Conservation (phyloP, 30 jellyfish, hydroid and myxozoan species). For the Rhopilema esculentum region DNA sequence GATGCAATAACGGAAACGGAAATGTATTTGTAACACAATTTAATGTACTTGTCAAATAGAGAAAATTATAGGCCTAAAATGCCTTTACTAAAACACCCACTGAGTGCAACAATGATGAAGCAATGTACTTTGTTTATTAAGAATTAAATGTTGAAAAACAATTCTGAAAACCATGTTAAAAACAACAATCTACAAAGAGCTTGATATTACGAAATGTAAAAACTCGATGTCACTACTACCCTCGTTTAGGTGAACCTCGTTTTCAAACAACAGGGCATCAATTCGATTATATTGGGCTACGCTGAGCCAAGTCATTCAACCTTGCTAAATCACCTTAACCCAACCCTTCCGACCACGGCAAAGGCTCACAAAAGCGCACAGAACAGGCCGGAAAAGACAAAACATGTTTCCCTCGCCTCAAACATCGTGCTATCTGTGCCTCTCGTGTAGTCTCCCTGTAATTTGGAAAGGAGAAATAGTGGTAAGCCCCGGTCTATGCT, state of each 20-base stretch:
- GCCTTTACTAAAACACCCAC: slow-evolving; percentile 59
- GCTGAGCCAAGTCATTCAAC: no score
- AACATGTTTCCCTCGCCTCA: no score
- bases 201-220: neutral
- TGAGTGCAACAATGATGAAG: slow-evolving; percentile 29
- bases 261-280: neutral
- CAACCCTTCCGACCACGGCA: no score
- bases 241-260: neutral
- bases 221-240: neutral
- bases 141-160: neutral
- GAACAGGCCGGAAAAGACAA: no score
- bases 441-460: no score
- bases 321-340: no score
- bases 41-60: neutral
- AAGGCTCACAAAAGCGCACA: no score
- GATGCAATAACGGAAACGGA: neutral
- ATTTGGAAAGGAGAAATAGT: no score
- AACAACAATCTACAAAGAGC: neutral
- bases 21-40: neutral
- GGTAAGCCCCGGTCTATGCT: no score
- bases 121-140: neutral
- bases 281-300: no score
- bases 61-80: slow-evolving; percentile 23
- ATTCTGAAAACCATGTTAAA: neutral
- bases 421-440: no score